Evolutionary conservation across 2,797 vertebrate genomes (phyloP).

Genomic region (Rousettus madagascariensis): DNA sequence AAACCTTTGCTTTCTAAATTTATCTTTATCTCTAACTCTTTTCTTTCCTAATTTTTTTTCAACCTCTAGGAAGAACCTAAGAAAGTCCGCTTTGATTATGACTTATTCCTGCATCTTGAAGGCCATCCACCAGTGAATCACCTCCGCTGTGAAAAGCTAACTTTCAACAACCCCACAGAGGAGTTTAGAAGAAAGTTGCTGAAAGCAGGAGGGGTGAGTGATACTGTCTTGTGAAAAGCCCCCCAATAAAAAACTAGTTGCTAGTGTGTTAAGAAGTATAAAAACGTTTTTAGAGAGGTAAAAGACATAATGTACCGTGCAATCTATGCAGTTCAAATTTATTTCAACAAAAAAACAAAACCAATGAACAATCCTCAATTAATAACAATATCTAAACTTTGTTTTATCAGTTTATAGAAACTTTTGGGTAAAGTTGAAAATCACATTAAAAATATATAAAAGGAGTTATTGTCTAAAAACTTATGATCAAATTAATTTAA

Average conservation of each 20-base stretch:
- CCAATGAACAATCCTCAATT: not conserved
- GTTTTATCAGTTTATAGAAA: not conserved
- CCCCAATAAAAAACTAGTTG: conserved; percentile 11
- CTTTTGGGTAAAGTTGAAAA: conserved; percentile 31
- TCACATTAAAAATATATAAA: not conserved
- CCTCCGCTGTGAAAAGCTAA: conserved; percentile 99
- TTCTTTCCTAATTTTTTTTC: conserved; percentile 53
- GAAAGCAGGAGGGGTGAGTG: conserved; percentile 96
- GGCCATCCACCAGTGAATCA: conserved; percentile 99
- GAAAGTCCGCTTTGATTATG: conserved; percentile 99
- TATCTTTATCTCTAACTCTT: conserved; percentile 60
- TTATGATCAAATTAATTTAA: conserved; percentile 8
- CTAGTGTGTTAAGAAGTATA: conserved; percentile 52
- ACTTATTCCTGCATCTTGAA: conserved; percentile 98
- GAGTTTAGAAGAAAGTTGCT: conserved; percentile 97
- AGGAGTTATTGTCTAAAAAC: not conserved
- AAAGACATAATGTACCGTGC: not conserved
- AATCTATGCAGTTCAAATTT: conserved; percentile 56
- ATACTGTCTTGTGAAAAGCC: conserved; percentile 53
- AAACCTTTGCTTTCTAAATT: conserved; percentile 64
- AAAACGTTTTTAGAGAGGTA: conserved; percentile 40
- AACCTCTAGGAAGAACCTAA: conserved; percentile 96
- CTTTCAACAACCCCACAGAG: conserved; percentile 99
- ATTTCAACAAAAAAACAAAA: conserved; percentile 66
- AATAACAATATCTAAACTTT: not conserved